Evolutionary conservation across 1,140 invertebrate genomes (phyloP).

Genomic region (Chrysomallon squamiferum): DNA sequence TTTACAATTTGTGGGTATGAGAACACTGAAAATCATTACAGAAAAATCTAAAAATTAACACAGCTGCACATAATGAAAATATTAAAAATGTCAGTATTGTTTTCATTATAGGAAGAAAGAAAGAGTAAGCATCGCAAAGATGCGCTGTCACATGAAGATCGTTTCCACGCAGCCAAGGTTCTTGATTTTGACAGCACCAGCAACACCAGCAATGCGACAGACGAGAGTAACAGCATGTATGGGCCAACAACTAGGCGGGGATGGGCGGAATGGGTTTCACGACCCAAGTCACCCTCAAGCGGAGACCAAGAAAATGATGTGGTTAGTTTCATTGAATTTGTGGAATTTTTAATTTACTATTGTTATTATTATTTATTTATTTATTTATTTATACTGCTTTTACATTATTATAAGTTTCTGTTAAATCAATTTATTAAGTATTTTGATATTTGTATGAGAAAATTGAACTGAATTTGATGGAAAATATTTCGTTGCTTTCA

Average conservation of each 20-base stretch:
- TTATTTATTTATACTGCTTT: too few species aligned
- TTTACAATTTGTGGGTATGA: too few species aligned
- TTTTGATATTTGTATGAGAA: too few species aligned
- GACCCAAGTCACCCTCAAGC: constrained; percentile 21
- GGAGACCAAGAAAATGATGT: constrained; percentile 44
- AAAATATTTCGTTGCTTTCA: too few species aligned
- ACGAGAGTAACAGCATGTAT: constrained; percentile 55
- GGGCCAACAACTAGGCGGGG: constrained; percentile 76
- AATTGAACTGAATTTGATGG: too few species aligned
- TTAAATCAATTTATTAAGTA: too few species aligned
- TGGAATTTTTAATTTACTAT: neutral
- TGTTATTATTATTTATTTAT: too few species aligned
- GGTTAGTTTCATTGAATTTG: constrained; percentile 27
- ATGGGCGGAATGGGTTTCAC: constrained; percentile 74
- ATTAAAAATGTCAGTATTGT: too few species aligned
- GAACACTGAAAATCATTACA: too few species aligned
- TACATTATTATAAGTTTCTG: too few species aligned
- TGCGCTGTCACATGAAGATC: constrained; percentile 16
- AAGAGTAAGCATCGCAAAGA: constrained; percentile 17
- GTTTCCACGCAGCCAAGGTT: constrained; percentile 39
- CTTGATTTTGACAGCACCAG: constrained; percentile 56
- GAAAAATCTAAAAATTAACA: too few species aligned
- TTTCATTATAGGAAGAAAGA: constrained; percentile 26
- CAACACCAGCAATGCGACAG: constrained; percentile 39
- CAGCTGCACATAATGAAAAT: too few species aligned